Evolutionary conservation across 1,140 invertebrate species (phyloP).

Genomic region (Conus betulinus): DNA sequence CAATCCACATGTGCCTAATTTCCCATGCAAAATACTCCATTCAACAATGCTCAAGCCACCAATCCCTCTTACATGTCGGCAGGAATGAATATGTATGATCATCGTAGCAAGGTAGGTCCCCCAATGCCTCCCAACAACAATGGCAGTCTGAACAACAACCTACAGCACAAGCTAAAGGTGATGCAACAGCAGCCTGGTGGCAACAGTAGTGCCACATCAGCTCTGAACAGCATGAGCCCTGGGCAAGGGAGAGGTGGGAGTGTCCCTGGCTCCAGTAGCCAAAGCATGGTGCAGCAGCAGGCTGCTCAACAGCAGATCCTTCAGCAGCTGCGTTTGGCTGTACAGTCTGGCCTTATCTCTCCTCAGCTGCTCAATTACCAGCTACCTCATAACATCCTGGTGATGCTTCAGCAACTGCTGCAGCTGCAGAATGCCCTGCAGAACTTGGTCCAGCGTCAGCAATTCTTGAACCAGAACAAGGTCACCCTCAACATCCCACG

Average conservation of each 20-base stretch:
- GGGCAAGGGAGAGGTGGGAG: constrained; percentile 48
- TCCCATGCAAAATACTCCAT: constrained; percentile 74
- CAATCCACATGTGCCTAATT: constrained; percentile 73
- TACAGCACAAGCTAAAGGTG: constrained; percentile 75
- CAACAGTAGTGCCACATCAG: constrained; percentile 15
- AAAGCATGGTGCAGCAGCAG: constrained; percentile 84
- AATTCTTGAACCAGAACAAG: constrained; percentile 68
- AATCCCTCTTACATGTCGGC: constrained; percentile 63
- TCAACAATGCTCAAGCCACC: constrained; percentile 70
- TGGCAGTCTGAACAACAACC: constrained; percentile 71
- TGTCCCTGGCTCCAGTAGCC: constrained; percentile 85
- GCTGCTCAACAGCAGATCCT: constrained; percentile 72
- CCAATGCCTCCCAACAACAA: constrained; percentile 67
- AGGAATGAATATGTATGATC: constrained; percentile 53
- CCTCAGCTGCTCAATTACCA: constrained; percentile 93
- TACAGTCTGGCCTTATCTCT: constrained; percentile 72
- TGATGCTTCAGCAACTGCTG: constrained; percentile 83
- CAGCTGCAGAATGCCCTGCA: constrained; percentile 70
- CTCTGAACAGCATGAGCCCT: constrained; percentile 52
- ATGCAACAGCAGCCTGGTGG: constrained; percentile 69
- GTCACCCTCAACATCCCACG: constrained; percentile 57
- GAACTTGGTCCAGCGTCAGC: constrained; percentile 67
- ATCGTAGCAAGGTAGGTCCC: constrained; percentile 65
- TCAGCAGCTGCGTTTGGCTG: constrained; percentile 73
- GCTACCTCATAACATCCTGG: constrained; percentile 88